Evolutionary conservation across 2,797 vertebrate genomes (phyloP).

Genomic region (Phrynocephalus forsythii): DNA sequence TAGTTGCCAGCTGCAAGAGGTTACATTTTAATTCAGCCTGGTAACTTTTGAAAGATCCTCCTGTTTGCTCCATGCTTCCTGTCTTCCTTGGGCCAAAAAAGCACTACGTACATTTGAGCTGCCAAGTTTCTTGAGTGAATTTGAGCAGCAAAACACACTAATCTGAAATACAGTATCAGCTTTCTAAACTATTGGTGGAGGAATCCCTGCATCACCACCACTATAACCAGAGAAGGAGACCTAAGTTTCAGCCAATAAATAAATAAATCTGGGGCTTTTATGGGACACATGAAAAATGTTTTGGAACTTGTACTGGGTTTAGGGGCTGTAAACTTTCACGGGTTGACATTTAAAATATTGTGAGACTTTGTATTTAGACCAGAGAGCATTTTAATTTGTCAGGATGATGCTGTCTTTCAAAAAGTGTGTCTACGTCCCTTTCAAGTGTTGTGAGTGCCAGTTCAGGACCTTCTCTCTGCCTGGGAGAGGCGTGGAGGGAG

Average conservation of each 20-base stretch:
- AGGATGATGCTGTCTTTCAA: background rate
- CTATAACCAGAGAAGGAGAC: no score
- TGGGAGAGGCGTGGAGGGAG: background rate
- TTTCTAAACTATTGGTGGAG: background rate
- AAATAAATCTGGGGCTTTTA: background rate
- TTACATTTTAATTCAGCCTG: background rate
- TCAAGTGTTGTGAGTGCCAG: background rate
- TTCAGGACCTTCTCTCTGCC: background rate
- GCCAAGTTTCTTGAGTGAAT: background rate
- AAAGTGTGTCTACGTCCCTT: background rate
- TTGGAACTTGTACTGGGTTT: background rate
- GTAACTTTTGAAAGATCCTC: background rate
- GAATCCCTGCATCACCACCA: background rate
- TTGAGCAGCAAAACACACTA: background rate
- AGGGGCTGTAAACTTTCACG: background rate
- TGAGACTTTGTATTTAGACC: background rate
- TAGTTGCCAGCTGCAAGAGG: background rate
- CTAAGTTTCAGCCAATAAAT: background rate
- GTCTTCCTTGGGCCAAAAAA: no score
- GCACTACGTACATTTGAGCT: no score
- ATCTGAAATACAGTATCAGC: background rate
- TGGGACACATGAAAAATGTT: background rate
- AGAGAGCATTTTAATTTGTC: background rate
- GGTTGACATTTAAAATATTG: background rate
- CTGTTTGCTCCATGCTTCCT: background rate